Evolutionary conservation across 1,140 invertebrate species (phyloP).

Genomic region (Habropoda laboriosa): DNA sequence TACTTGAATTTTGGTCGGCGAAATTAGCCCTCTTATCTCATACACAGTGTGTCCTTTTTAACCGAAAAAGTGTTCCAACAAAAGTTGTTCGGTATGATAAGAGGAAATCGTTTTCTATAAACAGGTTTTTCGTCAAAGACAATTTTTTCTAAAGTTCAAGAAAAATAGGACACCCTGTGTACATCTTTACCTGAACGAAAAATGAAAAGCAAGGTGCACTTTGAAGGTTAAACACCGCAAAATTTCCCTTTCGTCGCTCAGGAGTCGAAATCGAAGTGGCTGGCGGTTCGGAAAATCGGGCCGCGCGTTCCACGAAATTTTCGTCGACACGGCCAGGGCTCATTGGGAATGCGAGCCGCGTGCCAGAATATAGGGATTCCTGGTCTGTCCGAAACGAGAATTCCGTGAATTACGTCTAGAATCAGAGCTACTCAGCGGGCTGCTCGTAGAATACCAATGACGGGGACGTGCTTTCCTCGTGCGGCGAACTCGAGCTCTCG

Average conservation of each 20-base stretch:
- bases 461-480: conserved; percentile 28
- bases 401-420: conserved; percentile 68
- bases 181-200: no score
- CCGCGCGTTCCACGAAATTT: conserved; percentile 52
- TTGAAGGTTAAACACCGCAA: background rate
- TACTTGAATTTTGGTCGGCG: no score
- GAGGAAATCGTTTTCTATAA: no score
- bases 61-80: no score
- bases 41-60: no score
- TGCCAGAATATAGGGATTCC: conserved; percentile 46
- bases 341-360: conserved; percentile 52
- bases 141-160: no score
- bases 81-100: no score
- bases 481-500: background rate
- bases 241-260: conserved; percentile 5
- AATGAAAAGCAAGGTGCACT: no score
- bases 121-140: no score
- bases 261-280: background rate
- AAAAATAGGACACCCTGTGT: no score
- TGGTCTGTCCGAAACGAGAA: conserved; percentile 60
- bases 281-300: conserved; percentile 50
- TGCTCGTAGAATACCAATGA: conserved; percentile 56
- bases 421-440: conserved; percentile 62
- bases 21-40: no score
- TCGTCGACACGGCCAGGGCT: conserved; percentile 33